phyloP scores from a whole-genome alignment of 2,888 invertebrate species.

The Aradus depressus region DNA sequence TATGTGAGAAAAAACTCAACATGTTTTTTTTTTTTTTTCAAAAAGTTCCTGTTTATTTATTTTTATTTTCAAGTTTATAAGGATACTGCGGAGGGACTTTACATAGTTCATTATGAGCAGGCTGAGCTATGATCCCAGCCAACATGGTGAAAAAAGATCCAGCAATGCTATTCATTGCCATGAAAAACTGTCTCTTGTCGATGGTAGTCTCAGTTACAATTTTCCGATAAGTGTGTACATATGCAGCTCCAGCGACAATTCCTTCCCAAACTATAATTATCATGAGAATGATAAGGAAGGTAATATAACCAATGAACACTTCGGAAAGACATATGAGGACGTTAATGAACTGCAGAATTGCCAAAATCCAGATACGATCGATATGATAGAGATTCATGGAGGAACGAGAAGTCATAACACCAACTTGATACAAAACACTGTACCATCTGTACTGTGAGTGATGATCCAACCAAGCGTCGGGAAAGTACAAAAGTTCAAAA shows the following conservation, averaged over 20 bases:
- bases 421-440: conserved; percentile 70
- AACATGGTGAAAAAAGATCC: conserved; percentile 66
- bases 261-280: conserved; percentile 59
- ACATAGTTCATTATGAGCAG: conserved; percentile 64
- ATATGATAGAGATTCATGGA: conserved; percentile 61
- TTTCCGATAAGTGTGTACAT: conserved; percentile 69
- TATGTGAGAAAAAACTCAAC: too few species aligned
- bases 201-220: conserved; percentile 49
- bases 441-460: conserved; percentile 67
- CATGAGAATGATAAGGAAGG: conserved; percentile 54
- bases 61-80: too few species aligned
- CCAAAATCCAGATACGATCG: conserved; percentile 56
- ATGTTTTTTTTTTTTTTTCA: too few species aligned
- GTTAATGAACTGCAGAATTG: conserved; percentile 50
- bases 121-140: conserved; percentile 60
- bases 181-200: conserved; percentile 49
- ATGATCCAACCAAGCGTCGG: conserved; percentile 43
- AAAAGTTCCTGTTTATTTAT: too few species aligned
- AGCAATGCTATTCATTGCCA: conserved; percentile 62
- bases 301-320: conserved; percentile 51
- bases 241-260: conserved; percentile 60
- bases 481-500: conserved; percentile 62
- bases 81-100: conserved; percentile 8
- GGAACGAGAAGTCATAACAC: conserved; percentile 70
- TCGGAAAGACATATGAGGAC: conserved; percentile 50